Base-by-base conservation (phyloP, 2,797 vertebrate genomes). In the Hoplostethus atlanticus region DNA sequence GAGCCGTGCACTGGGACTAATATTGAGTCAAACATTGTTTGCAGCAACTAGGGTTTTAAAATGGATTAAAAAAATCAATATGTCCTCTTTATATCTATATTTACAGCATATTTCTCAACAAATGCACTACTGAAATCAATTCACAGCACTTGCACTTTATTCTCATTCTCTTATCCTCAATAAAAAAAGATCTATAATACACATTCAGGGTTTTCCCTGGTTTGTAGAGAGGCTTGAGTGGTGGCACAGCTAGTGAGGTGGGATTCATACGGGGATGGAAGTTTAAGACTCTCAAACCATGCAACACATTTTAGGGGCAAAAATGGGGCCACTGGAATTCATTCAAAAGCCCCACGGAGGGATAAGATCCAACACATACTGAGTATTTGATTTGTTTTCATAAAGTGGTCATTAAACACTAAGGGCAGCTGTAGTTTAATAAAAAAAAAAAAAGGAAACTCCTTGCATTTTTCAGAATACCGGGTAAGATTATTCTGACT, bases 391-490 rank as follows among this genome's bases (percentile, higher is more conserved):
- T 40, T 0, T 64, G 57, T 62, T 11, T 6, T 31, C 67, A 76
- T 87, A 3, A 82, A 73, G 86, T 80, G 74, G 77, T 71, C 60
- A 36, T 6, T 36, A 7, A 36, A 36, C 34, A 36, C 34, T 36
- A 6, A 36, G 5, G 34, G 2, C 4, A 6, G 34, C 6, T 34
- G 34, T 21, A 34, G 34, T 34, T 34, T 34, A 34, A 34, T 6
- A 8, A 6, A 8, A 3, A 36, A 28, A 28, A 28, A 28, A 28
- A 28, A 28, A 36, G 34, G 34, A 36, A 36, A 36, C 34, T 70
- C 28, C 51, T 7, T 13, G 50, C 36, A 50, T 12, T 51, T 58
- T 48, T 71, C n/a, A 64, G 31, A 81, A 52, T 40, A 69, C 47
- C 61, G 77, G 48, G 46, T 25, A 54, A 59, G 51, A 72, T 50